Base-by-base conservation (phyloP, 64 coral and sea anemone species). In the Pocillopora damicornis region DNA sequence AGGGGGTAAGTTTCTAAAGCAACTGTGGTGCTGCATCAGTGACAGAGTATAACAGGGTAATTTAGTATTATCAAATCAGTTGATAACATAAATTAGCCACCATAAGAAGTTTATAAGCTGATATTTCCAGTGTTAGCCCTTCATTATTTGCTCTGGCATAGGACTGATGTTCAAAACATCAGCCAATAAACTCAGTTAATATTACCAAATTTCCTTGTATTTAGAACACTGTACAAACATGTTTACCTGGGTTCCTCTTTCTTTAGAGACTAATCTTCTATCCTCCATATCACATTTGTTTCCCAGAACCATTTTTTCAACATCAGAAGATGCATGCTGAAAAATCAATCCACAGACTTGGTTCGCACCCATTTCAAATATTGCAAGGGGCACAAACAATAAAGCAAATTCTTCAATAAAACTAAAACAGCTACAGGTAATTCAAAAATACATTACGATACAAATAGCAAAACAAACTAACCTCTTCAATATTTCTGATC, bases 401-500 rank as follows among this genome's bases (percentile, higher is more conserved):
- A 18, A 9, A 2, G 76, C 5, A 77, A 7, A 18, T 16, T 26
- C 5, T 34, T 4, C 18, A 77, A 77, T 7, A 23, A 17, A 76
- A 12, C 26, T 17, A 78, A 78, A 78, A 36, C 16, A 78, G 0
- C 76, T 35, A 36, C 37, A 42, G 42, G 0, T 4, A 51, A 51
- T 51, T 9, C 0, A 38, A 37, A 56, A 17, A 12, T 36, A 38
- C 9, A 17, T 79, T 9, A 56, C 18, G 0, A 11, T 36, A 4
- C 34, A 79, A 20, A 17, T 38, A 11, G 12, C 14, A 76, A 22
- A 5, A 38, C 6, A 30, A 16, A 14, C 80, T 89, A 9, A 98
- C 95, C 92, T 98, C 95, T 66, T 98, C 95, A 90, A 98, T 98
- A 92, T 98, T 98, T 92, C 95, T 98, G 75, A 98, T 94, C 95